Evolutionary conservation across 2,797 vertebrate species (phyloP), one percentile per base, ranked within the genome.

Genomic region (Vireo griseus): DNA sequence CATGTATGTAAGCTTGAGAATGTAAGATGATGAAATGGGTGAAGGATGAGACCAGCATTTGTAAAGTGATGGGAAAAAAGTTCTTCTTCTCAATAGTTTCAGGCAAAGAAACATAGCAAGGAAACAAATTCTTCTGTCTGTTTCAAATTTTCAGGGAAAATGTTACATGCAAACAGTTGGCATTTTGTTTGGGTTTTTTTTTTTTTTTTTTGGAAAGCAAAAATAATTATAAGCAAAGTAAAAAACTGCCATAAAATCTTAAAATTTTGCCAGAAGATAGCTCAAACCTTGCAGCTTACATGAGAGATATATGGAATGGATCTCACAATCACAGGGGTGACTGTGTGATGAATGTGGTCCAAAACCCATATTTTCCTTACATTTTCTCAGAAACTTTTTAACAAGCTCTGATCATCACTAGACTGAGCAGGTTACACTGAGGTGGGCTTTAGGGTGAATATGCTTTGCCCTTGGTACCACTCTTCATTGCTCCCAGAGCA

Each of bases 61-160:
- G 20, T 73, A 42, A 85, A 92, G 72, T 4, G 1, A 47, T 65
- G 50, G 8, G 44, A 65, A 83, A 80, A 16, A 51, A 17, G 1
- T 44, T 62, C 11, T 82, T 88, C 25, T 25, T 48, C 25, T 83
- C n/a, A 9, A 20, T 68, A 59, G 62, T 88, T 78, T 66, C 51
- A 58, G 28, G 39, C 1, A 11, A 87, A 51, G 61, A 65, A 47
- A 4, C 13, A 12, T 17, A 77, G n/a, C 11, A 57, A 71, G 14
- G 35, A 77, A 87, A 74, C 13, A 67, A 79, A 39, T 50, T 47
- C 29, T 62, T 45, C 39, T 35, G 11, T 48, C 65, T 67, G 4
- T 82, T 86, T 80, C 57, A 75, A 26, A 83, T 35, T 74, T 93
- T 68, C 8, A 19, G 52, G 18, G 20, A 33, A 95, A 90, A 51